Conservation (phyloP, 2,888 invertebrate species). For the Marronus borbonicus region DNA sequence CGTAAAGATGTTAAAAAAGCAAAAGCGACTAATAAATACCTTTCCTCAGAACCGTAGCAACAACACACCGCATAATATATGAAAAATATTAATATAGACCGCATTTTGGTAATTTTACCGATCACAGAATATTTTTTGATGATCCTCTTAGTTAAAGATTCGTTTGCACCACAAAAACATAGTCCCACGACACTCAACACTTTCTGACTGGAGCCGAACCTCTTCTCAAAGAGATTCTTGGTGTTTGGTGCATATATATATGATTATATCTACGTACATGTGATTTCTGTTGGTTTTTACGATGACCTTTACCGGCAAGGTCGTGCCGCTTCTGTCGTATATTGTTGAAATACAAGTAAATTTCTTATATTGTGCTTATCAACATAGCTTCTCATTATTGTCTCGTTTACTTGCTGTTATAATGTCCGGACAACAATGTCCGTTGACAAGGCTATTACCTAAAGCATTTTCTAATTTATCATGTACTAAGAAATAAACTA, state of each 20-base stretch:
- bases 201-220: background rate
- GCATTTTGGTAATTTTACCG: background rate
- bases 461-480: too few species aligned
- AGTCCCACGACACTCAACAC: background rate
- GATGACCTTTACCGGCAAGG: constrained; percentile 26
- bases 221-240: constrained; percentile 7
- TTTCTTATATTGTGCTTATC: background rate
- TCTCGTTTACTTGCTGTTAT: background rate
- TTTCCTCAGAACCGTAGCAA: background rate
- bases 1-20: background rate
- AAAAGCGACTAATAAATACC: background rate
- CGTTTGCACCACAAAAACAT: background rate
- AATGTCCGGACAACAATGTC: background rate
- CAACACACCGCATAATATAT: background rate
- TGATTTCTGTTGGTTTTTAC: constrained; percentile 19
- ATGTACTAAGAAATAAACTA: too few species aligned
- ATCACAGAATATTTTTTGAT: background rate
- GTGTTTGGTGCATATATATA: constrained; percentile 8
- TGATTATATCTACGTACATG: constrained; percentile 14
- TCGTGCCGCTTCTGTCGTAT: background rate
- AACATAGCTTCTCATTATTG: constrained; percentile 2
- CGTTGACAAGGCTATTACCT: too few species aligned
- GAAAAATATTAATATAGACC: background rate
- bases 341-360: background rate
- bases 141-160: background rate